Percentiles rank a stretch among this genome's conserved stretches.
These are phyloP conservation scores for Eurystomus glaucurus DNA, from an alignment of 2,797 vertebrate genomes.

Conservation along the genomic window DNA sequence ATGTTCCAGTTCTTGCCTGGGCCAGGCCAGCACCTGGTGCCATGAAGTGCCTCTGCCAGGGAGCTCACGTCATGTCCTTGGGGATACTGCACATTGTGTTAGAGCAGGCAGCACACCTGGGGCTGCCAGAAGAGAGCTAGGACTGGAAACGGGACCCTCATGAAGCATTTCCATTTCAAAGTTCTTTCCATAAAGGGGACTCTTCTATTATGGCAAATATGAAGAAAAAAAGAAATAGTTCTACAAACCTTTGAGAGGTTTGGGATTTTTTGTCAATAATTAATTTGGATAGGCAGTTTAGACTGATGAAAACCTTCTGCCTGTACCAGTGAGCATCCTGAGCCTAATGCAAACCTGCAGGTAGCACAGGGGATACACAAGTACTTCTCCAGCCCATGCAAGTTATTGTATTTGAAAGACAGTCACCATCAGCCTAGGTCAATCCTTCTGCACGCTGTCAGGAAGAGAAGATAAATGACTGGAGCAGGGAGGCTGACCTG, in stretches of 20 bases:
- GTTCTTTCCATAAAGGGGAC: not conserved
- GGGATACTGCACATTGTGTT: accelerated
- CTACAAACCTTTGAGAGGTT: not conserved
- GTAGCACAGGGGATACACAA: not conserved
- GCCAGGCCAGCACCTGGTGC: not conserved
- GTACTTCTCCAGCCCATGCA: not conserved
- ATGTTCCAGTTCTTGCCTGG: not conserved
- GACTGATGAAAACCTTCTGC: not conserved
- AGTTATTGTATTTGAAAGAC: not conserved
- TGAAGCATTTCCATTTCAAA: not conserved
- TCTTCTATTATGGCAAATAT: not conserved
- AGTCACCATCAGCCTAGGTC: not conserved
- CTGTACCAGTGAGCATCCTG: not conserved
- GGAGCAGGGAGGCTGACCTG: not conserved
- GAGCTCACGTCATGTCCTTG: accelerated
- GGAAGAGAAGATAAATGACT: not conserved
- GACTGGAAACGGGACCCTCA: not conserved
- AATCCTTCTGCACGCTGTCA: accelerated
- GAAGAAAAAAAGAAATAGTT: not conserved
- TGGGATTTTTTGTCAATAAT: not conserved
- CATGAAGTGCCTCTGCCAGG: not conserved
- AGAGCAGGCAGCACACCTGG: not conserved
- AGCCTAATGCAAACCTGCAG: not conserved
- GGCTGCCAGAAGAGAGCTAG: not conserved
- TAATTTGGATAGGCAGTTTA: not conserved